A percentile compares a stretch with the other conserved stretches of the same genome.
phyloP scores from a whole-genome alignment of 2,797 vertebrate genomes.

The Amniataba percoides region DNA sequence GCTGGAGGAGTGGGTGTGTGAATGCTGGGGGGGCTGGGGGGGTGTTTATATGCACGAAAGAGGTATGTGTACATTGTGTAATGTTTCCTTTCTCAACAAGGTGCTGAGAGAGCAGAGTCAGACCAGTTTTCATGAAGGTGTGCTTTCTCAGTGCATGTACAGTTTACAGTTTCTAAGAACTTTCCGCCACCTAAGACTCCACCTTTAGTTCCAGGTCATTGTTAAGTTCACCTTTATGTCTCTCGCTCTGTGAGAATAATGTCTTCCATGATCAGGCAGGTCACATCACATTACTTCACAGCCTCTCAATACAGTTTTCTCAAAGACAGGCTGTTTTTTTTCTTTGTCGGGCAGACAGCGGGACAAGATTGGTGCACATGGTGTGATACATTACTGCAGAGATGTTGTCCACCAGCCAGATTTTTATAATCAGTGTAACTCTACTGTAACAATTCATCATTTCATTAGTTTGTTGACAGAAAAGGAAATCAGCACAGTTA shows the following conservation, averaged over 20 bases:
- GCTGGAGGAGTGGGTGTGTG: conserved; percentile 7
- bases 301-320: background rate
- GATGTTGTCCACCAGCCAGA: background rate
- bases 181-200: conserved; percentile 8
- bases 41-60: conserved; percentile 15
- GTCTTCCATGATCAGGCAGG: conserved; percentile 5
- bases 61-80: conserved; percentile 55
- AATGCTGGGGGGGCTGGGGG: background rate
- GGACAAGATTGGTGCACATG: background rate
- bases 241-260: background rate
- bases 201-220: conserved; percentile 30
- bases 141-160: conserved; percentile 19
- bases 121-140: conserved; percentile 58
- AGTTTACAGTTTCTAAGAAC: conserved; percentile 42
- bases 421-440: background rate
- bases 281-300: conserved; percentile 20
- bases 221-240: conserved; percentile 31
- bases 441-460: background rate
- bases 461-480: background rate
- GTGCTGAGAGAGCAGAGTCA: conserved; percentile 42
- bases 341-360: background rate
- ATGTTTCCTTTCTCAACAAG: conserved; percentile 74
- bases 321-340: background rate
- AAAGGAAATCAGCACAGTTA: background rate
- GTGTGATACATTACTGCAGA: background rate